Conservation (phyloP, 30 jellyfish, hydroid and myxozoan genomes). For the Hydra vulgaris region DNA sequence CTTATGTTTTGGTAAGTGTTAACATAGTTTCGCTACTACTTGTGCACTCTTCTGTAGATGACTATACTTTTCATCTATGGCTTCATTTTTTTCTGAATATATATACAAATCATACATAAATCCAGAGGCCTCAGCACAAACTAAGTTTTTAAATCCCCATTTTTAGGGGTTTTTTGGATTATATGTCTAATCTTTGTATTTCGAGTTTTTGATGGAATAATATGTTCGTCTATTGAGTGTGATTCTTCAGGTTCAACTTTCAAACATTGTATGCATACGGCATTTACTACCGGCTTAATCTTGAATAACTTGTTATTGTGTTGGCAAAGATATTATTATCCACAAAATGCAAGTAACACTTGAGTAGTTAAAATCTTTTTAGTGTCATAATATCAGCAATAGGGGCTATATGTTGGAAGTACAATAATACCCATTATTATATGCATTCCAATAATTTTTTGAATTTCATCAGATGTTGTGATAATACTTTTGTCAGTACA, state of each 20-base stretch:
- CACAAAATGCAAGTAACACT: too few species aligned
- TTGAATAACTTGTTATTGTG: conserved; percentile 27
- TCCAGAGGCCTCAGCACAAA: conserved; percentile 54
- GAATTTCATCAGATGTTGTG: conserved; percentile 28
- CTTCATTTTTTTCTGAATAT: conserved; percentile 31
- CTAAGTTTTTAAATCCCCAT: conserved; percentile 62
- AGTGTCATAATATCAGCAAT: conserved; percentile 51
- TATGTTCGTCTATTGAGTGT: conserved; percentile 56
- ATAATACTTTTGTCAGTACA: conserved; percentile 12
- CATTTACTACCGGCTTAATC: conserved; percentile 33
- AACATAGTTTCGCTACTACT: conserved; percentile 55
- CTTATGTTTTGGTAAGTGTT: conserved; percentile 25
- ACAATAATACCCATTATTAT: conserved; percentile 40
- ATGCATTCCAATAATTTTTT: conserved; percentile 46
- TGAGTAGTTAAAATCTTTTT: conserved; percentile 31
- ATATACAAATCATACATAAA: conserved; percentile 55
- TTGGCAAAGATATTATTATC: conserved; percentile 19
- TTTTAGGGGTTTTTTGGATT: conserved; percentile 59
- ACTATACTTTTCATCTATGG: background rate
- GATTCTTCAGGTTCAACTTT: conserved; percentile 40
- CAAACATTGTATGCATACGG: conserved; percentile 19
- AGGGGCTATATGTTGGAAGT: conserved; percentile 33
- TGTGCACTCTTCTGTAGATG: conserved; percentile 45
- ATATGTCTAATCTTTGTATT: conserved; percentile 45
- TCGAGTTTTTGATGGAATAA: conserved; percentile 28